phyloP scores from a whole-genome alignment of 2,797 vertebrate genomes.

The Gila robusta region DNA sequence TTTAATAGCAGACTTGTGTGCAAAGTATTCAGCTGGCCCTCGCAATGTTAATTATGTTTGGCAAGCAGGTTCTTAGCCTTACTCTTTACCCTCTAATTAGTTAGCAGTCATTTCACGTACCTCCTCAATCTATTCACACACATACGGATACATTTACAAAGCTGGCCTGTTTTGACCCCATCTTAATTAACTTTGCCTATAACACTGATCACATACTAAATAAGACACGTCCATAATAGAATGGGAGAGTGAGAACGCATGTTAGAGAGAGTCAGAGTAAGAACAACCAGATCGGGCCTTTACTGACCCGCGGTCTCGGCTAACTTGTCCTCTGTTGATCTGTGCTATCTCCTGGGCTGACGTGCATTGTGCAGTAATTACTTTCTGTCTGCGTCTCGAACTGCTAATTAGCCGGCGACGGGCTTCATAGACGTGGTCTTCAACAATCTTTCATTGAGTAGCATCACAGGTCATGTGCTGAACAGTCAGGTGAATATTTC shows the following conservation, averaged over 20 bases:
- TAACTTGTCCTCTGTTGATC: constrained; percentile 45
- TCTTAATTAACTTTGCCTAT: constrained; percentile 53
- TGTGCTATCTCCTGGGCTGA: constrained; percentile 29
- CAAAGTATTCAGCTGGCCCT: constrained; percentile 21
- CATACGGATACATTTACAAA: constrained; percentile 45
- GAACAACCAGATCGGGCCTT: constrained; percentile 31
- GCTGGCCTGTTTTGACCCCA: constrained; percentile 45
- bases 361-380: constrained; percentile 40
- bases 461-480: constrained; percentile 23
- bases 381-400: constrained; percentile 23
- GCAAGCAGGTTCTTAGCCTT: constrained; percentile 40
- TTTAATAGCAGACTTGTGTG: constrained; percentile 43
- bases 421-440: constrained; percentile 6
- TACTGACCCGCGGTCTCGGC: constrained; percentile 36
- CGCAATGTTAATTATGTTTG: constrained; percentile 53
- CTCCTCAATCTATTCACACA: constrained; percentile 42
- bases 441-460: constrained; percentile 24
- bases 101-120: constrained; percentile 35
- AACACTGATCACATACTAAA: constrained; percentile 54
- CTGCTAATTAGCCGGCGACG: constrained; percentile 31
- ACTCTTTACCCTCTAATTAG: constrained; percentile 42
- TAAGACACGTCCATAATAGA: constrained; percentile 41
- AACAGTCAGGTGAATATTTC: constrained; percentile 45
- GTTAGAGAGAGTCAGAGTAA: background rate
- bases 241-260: constrained; percentile 22